Conservation (phyloP, 2,888 invertebrate genomes). For the Phlogophora meticulosa region DNA sequence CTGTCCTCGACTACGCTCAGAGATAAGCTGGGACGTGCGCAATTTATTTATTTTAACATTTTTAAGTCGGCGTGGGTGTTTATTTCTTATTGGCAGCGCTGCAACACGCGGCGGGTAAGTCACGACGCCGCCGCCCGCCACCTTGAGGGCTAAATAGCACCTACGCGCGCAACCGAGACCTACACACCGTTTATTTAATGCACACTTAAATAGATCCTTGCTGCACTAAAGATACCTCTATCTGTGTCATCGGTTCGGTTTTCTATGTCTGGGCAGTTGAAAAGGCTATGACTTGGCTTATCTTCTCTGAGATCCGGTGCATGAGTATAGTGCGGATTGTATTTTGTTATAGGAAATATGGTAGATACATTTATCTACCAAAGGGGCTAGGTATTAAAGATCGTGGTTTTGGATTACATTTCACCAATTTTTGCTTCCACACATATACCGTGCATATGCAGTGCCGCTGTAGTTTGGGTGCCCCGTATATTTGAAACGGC, state of each 20-base stretch:
- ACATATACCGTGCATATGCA: too few species aligned
- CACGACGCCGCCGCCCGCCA: conserved; percentile 87
- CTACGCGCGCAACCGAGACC: conserved; percentile 74
- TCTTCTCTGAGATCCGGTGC: conserved; percentile 15
- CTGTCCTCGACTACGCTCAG: conserved; percentile 83
- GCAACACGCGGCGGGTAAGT: conserved; percentile 85
- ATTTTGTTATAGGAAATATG: conserved; percentile 3
- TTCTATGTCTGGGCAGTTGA: conserved; percentile 11
- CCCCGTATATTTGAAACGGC: too few species aligned
- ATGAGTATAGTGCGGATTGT: conserved; percentile 5
- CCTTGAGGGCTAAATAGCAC: conserved; percentile 90
- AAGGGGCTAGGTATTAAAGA: not conserved
- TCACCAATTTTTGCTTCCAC: too few species aligned
- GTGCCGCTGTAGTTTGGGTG: too few species aligned
- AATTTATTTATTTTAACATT: conserved; percentile 91
- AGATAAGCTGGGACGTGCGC: conserved; percentile 89
- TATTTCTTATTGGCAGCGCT: conserved; percentile 79
- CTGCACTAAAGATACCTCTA: conserved; percentile 47
- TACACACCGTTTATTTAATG: conserved; percentile 76
- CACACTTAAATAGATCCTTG: conserved; percentile 72
- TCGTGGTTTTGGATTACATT: not conserved
- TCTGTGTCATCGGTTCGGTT: conserved; percentile 41
- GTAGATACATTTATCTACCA: not conserved
- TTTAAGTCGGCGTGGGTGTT: conserved; percentile 82
- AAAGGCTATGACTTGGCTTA: conserved; percentile 16